These are phyloP conservation scores for Notothenia coriiceps DNA, from an alignment of 2,113 vertebrate genomes.

Conservation along the genomic window DNA sequence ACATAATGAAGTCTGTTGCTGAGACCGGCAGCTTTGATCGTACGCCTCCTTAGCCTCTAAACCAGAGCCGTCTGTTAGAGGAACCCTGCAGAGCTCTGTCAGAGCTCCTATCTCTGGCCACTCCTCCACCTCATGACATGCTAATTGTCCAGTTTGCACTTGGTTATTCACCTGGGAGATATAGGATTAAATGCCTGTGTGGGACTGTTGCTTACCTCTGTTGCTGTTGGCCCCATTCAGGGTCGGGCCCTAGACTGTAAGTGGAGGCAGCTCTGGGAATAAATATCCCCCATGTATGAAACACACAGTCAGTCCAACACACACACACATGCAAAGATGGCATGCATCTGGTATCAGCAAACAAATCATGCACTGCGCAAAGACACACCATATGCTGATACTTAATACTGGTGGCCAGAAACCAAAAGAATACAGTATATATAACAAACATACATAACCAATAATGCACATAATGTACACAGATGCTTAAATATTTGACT, in stretches of 20 bases:
- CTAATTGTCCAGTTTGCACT: conserved; percentile 25
- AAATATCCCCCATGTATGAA: conserved; percentile 39
- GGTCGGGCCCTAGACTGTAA: conserved; percentile 23
- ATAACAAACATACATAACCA: too few relatives aligned
- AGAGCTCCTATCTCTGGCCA: conserved; percentile 11
- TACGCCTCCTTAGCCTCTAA: conserved; percentile 15
- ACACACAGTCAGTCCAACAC: background rate
- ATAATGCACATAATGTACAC: too few relatives aligned
- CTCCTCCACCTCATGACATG: background rate
- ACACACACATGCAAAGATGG: conserved; percentile 20
- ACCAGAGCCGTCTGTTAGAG: conserved; percentile 21
- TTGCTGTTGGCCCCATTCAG: background rate
- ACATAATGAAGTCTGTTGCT: background rate
- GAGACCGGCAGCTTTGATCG: background rate
- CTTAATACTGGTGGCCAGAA: too few relatives aligned
- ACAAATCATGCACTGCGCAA: too few relatives aligned
- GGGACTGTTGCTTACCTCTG: background rate
- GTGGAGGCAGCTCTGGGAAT: conserved; percentile 25
- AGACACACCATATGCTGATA: too few relatives aligned
- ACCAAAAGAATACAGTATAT: too few relatives aligned
- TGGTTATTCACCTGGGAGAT: conserved; percentile 1
- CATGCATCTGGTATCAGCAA: conserved; percentile 2
- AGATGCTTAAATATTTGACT: too few relatives aligned
- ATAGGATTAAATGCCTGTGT: background rate
- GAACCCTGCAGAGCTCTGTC: conserved; percentile 6